Percentiles rank a stretch among this genome's conserved stretches.
Evolutionary conservation across 2,797 vertebrate species (phyloP).

Genomic region (Lycodopsis pacificus): DNA sequence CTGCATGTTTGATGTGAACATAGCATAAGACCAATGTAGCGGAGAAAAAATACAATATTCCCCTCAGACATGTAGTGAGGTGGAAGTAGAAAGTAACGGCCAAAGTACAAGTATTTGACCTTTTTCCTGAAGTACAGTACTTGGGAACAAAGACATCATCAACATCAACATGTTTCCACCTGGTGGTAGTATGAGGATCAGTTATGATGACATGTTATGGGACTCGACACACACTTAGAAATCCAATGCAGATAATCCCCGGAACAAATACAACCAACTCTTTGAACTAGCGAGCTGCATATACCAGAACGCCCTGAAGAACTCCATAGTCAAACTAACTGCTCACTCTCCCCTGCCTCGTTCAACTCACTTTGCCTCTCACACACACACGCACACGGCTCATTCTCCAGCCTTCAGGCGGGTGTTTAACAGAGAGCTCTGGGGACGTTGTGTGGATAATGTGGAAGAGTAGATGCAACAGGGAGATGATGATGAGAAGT

Average conservation of each 20-base stretch:
- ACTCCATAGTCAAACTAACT: slow-evolving; percentile 1
- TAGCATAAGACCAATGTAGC: not conserved
- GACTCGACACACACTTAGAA: not conserved
- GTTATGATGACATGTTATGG: not conserved
- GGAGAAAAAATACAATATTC: not conserved
- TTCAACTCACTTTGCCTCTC: not conserved
- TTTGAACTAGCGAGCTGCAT: not conserved
- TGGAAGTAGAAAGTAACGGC: not conserved
- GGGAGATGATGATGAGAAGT: slow-evolving; percentile 8
- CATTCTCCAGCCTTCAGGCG: slow-evolving; percentile 3
- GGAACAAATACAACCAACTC: not conserved
- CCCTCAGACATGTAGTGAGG: not conserved
- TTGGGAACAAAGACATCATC: not conserved
- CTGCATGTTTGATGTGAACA: too few species aligned
- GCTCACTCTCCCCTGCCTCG: not conserved
- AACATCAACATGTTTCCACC: not conserved
- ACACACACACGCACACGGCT: not conserved
- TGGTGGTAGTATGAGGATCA: not conserved
- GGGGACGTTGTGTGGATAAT: slow-evolving; percentile 20
- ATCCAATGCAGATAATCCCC: not conserved
- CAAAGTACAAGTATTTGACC: not conserved
- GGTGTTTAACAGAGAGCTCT: slow-evolving; percentile 23
- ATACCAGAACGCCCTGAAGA: not conserved
- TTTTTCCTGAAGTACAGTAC: not conserved
- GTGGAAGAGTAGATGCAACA: slow-evolving; percentile 4